These are phyloP conservation scores for Xylocampa areola DNA, from an alignment of 2,888 invertebrate genomes.

Conservation along the genomic window DNA sequence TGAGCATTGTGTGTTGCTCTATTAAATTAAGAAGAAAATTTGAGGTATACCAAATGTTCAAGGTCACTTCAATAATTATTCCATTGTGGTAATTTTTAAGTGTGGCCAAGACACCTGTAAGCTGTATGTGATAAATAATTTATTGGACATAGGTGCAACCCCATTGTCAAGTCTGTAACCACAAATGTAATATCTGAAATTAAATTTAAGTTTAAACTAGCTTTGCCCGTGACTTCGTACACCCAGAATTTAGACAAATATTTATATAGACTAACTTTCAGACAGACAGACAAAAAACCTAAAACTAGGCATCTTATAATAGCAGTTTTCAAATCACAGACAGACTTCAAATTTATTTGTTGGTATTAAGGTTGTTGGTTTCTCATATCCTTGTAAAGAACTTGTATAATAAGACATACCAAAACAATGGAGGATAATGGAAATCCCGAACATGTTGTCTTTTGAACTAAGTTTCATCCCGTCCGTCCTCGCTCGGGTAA, in stretches of 20 bases:
- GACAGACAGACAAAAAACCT: no score
- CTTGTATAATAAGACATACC: no score
- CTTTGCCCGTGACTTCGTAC: no score
- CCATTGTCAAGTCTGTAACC: slow-evolving; percentile 74
- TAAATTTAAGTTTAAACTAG: no score
- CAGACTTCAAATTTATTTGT: no score
- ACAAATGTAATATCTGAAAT: slow-evolving; percentile 69
- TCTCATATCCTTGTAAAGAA: no score
- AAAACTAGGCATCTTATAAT: no score
- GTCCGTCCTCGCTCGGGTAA: slow-evolving; percentile 7
- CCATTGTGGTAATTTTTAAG: slow-evolving; percentile 84
- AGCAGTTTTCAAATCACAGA: no score
- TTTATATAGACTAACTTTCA: no score
- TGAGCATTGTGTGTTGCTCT: slow-evolving; percentile 67
- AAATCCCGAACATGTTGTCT: slow-evolving; percentile 12
- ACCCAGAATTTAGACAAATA: no score
- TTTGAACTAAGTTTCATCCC: slow-evolving; percentile 4
- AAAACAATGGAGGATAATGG: no score
- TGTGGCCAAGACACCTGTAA: slow-evolving; percentile 72
- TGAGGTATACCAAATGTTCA: slow-evolving; percentile 84
- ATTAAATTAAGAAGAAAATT: slow-evolving; percentile 72
- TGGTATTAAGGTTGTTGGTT: no score
- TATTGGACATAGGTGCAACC: slow-evolving; percentile 78
- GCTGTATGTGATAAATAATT: slow-evolving; percentile 79
- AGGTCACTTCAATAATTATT: slow-evolving; percentile 82